phyloP scores from a whole-genome alignment of 2,888 invertebrate species.

The Aphrophora alni region DNA sequence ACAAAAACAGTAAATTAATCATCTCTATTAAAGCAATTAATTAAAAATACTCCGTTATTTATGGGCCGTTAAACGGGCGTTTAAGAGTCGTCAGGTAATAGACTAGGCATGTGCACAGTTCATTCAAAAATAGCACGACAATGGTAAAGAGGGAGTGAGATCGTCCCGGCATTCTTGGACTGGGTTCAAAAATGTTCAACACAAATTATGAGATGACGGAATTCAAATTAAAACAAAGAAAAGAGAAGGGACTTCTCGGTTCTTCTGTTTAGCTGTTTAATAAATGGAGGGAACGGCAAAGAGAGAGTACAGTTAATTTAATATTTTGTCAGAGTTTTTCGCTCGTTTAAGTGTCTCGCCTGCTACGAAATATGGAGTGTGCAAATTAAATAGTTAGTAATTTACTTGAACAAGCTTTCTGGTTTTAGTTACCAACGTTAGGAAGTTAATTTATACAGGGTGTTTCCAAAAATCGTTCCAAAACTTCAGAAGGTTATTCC shows the following conservation, averaged over 20 bases:
- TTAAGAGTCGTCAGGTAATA: background rate
- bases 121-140: slow-evolving; percentile 2
- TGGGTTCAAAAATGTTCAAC: background rate
- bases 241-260: background rate
- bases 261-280: background rate
- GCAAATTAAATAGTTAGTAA: too few relatives aligned
- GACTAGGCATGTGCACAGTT: background rate
- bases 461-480: too few relatives aligned
- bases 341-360: background rate
- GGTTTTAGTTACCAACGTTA: background rate
- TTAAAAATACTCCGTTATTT: background rate
- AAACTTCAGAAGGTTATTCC: too few relatives aligned
- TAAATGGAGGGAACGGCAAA: background rate
- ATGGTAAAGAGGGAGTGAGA: background rate
- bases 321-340: background rate
- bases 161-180: background rate
- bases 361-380: too few relatives aligned
- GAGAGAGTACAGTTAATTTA: background rate
- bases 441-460: background rate
- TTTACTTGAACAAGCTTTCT: too few relatives aligned
- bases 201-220: background rate
- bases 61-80: background rate
- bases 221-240: slow-evolving; percentile 6
- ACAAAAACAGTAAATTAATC: background rate
- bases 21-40: background rate